These are phyloP conservation scores for Lipotes vexillifer DNA, from an alignment of 2,113 vertebrate genomes.

Conservation along the genomic window DNA sequence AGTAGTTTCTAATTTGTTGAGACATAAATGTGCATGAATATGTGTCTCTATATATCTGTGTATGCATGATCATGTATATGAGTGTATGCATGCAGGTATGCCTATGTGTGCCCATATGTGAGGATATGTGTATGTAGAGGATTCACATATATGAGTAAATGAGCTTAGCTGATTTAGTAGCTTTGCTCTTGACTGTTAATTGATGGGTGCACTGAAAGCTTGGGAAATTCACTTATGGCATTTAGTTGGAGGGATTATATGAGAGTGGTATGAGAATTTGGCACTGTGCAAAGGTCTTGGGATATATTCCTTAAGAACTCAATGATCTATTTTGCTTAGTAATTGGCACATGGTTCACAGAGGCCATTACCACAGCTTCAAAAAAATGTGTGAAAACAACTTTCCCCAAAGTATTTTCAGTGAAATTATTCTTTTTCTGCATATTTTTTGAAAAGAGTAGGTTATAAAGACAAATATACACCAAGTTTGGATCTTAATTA, in stretches of 20 bases:
- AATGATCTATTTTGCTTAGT: conserved; percentile 8
- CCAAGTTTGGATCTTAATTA: not conserved
- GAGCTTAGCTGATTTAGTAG: not conserved
- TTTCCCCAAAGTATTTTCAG: not conserved
- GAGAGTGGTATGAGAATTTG: not conserved
- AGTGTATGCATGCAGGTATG: not conserved
- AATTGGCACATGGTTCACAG: not conserved
- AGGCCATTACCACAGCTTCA: not conserved
- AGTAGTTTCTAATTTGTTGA: not conserved
- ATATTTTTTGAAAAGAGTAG: not conserved
- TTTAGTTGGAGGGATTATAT: not conserved
- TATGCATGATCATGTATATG: not conserved
- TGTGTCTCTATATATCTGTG: not conserved
- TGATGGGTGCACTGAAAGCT: not conserved
- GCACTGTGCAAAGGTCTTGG: not conserved
- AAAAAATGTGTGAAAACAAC: not conserved
- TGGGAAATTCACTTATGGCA: not conserved
- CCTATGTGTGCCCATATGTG: not conserved
- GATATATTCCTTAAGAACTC: not conserved
- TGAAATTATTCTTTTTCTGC: not conserved
- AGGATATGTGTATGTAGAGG: not conserved
- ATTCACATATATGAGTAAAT: not conserved
- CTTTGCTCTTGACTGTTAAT: not conserved
- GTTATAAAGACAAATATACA: not conserved
- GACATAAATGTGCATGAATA: not conserved